phyloP scores from a whole-genome alignment of 2,888 invertebrate genomes.

The Acanthosepion lycidas region DNA sequence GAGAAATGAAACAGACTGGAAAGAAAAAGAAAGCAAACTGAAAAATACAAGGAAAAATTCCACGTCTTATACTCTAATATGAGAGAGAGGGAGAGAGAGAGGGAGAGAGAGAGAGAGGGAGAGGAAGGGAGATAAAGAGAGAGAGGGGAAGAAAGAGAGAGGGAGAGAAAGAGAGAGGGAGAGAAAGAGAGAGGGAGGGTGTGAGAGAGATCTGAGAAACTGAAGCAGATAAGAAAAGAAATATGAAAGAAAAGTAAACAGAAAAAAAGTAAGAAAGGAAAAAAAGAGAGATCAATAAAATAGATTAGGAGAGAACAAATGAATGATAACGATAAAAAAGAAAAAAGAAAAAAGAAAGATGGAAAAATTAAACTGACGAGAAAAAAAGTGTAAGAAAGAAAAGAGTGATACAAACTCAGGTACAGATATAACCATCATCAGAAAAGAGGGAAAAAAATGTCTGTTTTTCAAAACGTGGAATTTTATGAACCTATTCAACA shows the following conservation, averaged over 20 bases:
- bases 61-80: too few species aligned
- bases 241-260: too few species aligned
- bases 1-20: background rate
- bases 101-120: too few species aligned
- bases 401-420: background rate
- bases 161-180: background rate
- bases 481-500: background rate
- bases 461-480: background rate
- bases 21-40: background rate
- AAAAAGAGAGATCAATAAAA: too few species aligned
- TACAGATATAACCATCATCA: too few species aligned
- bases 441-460: too few species aligned
- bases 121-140: background rate
- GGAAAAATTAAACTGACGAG: background rate
- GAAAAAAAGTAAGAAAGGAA: too few species aligned
- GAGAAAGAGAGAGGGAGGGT: accelerated
- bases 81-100: background rate
- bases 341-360: background rate
- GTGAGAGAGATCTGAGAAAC: too few species aligned
- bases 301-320: background rate
- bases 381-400: background rate
- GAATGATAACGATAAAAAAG: background rate
- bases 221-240: too few species aligned
- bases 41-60: too few species aligned
- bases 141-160: background rate